phyloP scores from a whole-genome alignment of 2,888 invertebrate species.

The Tyria jacobaeae region DNA sequence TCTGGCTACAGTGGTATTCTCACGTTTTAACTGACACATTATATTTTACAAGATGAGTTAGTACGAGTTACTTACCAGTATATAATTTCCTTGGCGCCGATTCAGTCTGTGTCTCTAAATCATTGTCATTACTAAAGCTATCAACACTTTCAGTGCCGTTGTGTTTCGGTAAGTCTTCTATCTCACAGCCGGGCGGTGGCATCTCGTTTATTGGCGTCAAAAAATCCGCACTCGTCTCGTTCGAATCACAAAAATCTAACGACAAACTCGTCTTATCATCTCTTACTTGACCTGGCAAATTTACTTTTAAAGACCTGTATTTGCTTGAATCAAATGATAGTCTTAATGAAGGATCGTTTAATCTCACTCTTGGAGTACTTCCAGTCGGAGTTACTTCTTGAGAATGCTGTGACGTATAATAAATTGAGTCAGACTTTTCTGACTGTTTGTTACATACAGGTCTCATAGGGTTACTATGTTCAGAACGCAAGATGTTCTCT shows the following conservation, averaged over 20 bases:
- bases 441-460: conserved; percentile 60
- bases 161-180: conserved; percentile 79
- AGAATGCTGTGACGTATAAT: conserved; percentile 82
- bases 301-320: conserved; percentile 72
- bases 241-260: conserved; percentile 81
- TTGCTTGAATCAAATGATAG: conserved; percentile 81
- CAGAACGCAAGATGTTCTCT: conserved; percentile 80
- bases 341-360: conserved; percentile 75
- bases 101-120: conserved; percentile 80
- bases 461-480: conserved; percentile 71
- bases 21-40: too few species aligned
- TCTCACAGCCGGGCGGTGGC: conserved; percentile 82
- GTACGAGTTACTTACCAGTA: conserved; percentile 66
- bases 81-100: conserved; percentile 75
- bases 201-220: conserved; percentile 84
- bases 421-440: conserved; percentile 81
- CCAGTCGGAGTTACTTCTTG: conserved; percentile 81
- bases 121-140: conserved; percentile 78
- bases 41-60: too few species aligned
- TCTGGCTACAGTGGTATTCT: too few species aligned
- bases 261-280: conserved; percentile 80
- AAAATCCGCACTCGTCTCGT: conserved; percentile 84
- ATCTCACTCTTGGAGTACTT: conserved; percentile 66
- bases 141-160: conserved; percentile 79
- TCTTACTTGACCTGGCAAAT: conserved; percentile 61